Conservation (phyloP, 2,797 vertebrate genomes). For the Coccyzus lansbergi region DNA sequence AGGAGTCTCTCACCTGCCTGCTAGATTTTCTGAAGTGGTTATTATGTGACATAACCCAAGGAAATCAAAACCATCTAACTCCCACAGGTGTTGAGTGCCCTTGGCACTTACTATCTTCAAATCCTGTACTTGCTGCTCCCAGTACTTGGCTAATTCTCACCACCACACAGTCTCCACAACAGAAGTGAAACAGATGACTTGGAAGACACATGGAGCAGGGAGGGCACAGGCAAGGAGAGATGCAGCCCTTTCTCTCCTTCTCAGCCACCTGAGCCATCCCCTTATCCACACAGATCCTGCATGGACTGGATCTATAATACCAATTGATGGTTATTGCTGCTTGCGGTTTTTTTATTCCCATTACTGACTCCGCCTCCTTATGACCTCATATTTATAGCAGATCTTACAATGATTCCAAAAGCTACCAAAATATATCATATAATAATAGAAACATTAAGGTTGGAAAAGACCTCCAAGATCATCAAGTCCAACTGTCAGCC, state of each 20-base stretch:
- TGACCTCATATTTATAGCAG: not conserved
- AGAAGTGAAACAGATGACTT: not conserved
- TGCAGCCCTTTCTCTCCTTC: not conserved
- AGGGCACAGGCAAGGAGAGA: not conserved
- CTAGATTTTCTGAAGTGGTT: not conserved
- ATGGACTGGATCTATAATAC: not conserved
- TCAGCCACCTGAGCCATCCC: not conserved
- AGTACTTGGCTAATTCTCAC: not conserved
- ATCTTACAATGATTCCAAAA: not conserved
- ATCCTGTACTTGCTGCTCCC: not conserved
- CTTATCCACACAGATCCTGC: not conserved
- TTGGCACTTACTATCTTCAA: not conserved
- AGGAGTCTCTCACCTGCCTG: not conserved
- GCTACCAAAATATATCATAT: not conserved
- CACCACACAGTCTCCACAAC: not conserved
- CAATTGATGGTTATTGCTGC: not conserved
- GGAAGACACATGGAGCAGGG: not conserved
- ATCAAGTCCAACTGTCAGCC: too few species aligned
- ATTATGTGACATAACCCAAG: not conserved
- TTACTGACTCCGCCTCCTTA: not conserved
- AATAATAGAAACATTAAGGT: too few species aligned
- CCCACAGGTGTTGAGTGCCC: not conserved
- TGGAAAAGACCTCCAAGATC: too few species aligned
- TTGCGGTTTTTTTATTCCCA: not conserved
- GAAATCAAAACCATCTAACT: not conserved